phyloP scores from a whole-genome alignment of 1,140 invertebrate species.

The Augochlora pura region DNA sequence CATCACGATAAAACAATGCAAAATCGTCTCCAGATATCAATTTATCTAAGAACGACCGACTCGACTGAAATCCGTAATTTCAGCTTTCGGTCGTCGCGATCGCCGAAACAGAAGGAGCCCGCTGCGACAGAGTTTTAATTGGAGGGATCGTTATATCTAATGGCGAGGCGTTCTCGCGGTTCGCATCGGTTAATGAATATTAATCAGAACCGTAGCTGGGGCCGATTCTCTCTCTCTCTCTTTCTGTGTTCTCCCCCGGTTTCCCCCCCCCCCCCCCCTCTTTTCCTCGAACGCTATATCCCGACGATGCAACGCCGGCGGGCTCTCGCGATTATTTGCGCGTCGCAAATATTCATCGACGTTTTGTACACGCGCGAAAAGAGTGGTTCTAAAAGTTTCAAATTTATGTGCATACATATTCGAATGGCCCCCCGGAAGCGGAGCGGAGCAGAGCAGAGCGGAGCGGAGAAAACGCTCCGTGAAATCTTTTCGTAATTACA shows the following conservation, averaged over 20 bases:
- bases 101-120: neutral
- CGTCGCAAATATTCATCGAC: neutral
- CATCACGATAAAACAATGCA: too few species aligned
- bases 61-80: too few species aligned
- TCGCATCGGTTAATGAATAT: conserved; percentile 23
- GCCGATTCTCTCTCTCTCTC: too few species aligned
- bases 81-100: neutral
- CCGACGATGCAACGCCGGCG: neutral
- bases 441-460: too few species aligned
- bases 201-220: conserved; percentile 12
- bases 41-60: too few species aligned
- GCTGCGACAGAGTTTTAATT: neutral
- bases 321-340: neutral
- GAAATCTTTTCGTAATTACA: neutral
- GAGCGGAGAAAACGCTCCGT: neutral
- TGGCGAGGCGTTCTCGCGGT: neutral
- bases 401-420: neutral
- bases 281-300: neutral
- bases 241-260: too few species aligned
- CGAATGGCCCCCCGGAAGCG: too few species aligned
- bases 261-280: too few species aligned
- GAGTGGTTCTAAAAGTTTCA: neutral
- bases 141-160: conserved; percentile 16
- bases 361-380: neutral
- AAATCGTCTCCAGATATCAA: too few species aligned